A percentile compares a stretch with the other conserved stretches of the same genome.
Evolutionary conservation across 92 coral and sea anemone genomes (phyloP).

Genomic region (Scolanthus callimorphus): DNA sequence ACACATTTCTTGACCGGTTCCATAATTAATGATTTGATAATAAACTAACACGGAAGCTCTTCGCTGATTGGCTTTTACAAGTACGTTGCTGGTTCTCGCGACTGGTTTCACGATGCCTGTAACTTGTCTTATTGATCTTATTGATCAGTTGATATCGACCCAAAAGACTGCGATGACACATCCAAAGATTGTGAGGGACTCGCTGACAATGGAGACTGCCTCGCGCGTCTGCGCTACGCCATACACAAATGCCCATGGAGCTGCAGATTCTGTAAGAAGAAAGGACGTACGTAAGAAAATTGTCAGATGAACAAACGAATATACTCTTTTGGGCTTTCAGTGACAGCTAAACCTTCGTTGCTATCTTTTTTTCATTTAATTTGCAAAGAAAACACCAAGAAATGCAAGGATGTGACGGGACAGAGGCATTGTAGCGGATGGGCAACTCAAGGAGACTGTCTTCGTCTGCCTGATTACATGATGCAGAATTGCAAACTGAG

Average conservation of each 20-base stretch:
- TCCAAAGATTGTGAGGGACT: conserved; percentile 11
- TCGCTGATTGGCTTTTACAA: no score
- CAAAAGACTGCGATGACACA: conserved; percentile 15
- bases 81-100: no score
- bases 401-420: conserved; percentile 17
- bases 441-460: conserved; percentile 19
- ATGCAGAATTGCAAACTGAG: conserved; percentile 24
- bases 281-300: conserved; percentile 8
- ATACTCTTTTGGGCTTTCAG: no score
- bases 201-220: conserved; percentile 21
- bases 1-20: no score
- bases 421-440: conserved; percentile 18
- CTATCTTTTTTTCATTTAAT: no score
- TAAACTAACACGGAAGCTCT: no score
- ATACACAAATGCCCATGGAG: conserved; percentile 32
- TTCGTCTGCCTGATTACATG: conserved; percentile 32
- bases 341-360: no score
- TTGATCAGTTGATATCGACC: conserved; percentile 8
- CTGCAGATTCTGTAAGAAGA: conserved; percentile 35
- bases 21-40: no score
- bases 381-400: conserved; percentile 6
- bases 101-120: no score
- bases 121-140: background rate
- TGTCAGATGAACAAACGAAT: no score
- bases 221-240: conserved; percentile 5